These are phyloP conservation scores for Siderastrea siderea DNA, from an alignment of 92 coral and sea anemone species.

Conservation along the genomic window DNA sequence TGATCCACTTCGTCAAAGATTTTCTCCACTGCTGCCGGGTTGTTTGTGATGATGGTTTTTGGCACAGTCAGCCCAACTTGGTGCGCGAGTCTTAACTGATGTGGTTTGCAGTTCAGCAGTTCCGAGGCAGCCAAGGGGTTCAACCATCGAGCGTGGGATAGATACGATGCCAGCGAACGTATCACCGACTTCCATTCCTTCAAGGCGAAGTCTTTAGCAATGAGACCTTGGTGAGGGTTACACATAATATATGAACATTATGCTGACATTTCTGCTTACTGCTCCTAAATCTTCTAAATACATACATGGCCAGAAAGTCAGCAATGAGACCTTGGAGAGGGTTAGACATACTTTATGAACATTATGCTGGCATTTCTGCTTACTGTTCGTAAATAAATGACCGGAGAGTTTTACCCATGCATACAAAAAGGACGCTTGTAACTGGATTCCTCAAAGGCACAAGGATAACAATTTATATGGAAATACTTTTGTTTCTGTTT, in stretches of 20 bases:
- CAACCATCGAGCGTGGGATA: conserved; percentile 63
- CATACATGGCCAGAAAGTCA: too few species aligned
- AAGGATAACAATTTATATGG: too few species aligned
- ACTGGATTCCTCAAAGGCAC: too few species aligned
- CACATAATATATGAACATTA: neutral
- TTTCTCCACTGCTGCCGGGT: conserved; percentile 55
- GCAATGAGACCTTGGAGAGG: too few species aligned
- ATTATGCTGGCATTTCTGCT: too few species aligned
- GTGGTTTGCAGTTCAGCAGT: conserved; percentile 51
- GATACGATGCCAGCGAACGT: conserved; percentile 46
- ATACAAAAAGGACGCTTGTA: too few species aligned
- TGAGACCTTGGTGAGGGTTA: conserved; percentile 8
- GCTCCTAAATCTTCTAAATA: too few species aligned
- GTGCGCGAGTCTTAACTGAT: conserved; percentile 58
- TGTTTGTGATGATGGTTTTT: conserved; percentile 61
- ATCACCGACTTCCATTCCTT: conserved; percentile 67
- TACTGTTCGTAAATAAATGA: too few species aligned
- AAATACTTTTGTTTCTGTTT: too few species aligned
- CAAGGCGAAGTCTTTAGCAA: conserved; percentile 68
- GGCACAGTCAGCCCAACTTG: conserved; percentile 71
- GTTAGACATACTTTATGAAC: too few species aligned
- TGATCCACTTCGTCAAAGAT: conserved; percentile 38
- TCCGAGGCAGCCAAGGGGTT: conserved; percentile 43
- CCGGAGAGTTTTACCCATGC: too few species aligned
- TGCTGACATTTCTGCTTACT: too few species aligned